Conservation (phyloP, 2,113 vertebrate genomes). For the Lota lota region DNA sequence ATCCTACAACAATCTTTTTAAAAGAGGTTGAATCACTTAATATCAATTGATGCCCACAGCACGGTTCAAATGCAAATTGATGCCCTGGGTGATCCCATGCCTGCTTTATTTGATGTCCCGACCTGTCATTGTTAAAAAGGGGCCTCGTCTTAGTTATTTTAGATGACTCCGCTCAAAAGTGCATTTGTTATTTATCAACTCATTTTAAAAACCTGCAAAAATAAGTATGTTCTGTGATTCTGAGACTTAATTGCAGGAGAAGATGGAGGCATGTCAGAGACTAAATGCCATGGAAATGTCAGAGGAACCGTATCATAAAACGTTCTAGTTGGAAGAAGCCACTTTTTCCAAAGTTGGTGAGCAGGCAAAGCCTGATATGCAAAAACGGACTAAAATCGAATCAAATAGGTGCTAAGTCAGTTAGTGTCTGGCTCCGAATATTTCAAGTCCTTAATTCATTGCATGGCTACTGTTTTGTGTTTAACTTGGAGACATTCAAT, state of each 20-base stretch:
- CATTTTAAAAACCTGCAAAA: too few relatives aligned
- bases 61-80: too few relatives aligned
- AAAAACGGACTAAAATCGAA: not conserved
- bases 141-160: too few relatives aligned
- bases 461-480: not conserved
- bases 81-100: too few relatives aligned
- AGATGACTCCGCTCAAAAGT: too few relatives aligned
- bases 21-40: too few relatives aligned
- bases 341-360: conserved; percentile 13
- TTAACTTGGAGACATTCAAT: not conserved
- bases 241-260: not conserved
- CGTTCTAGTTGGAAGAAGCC: conserved; percentile 23
- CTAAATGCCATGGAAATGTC: conserved; percentile 72
- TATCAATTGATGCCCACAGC: too few relatives aligned
- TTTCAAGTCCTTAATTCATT: not conserved
- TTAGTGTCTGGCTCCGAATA: conserved; percentile 2
- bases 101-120: too few relatives aligned
- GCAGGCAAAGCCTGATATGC: conserved; percentile 3
- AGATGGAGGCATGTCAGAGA: conserved; percentile 21
- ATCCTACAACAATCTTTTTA: not conserved
- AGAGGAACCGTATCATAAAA: conserved; percentile 26
- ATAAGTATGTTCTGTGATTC: too few relatives aligned
- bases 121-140: too few relatives aligned
- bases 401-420: conserved; percentile 26
- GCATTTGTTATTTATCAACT: too few relatives aligned